Evolutionary conservation across 2,888 invertebrate genomes (phyloP), one percentile per base, ranked within the genome.

Genomic region (Ochropleura leucogaster): DNA sequence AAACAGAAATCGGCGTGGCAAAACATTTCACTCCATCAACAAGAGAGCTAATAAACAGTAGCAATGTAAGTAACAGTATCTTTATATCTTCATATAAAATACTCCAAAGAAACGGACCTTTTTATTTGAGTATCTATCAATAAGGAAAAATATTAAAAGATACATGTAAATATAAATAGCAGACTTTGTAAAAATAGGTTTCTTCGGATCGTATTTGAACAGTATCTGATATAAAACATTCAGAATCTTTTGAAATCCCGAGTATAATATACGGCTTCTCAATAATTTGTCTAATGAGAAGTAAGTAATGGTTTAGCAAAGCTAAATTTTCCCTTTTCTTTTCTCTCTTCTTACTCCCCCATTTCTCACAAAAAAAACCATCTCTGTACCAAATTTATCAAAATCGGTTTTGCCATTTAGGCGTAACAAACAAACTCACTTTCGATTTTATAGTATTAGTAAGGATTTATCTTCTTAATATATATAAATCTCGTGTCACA

Each of bases 91-190:
- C 72, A 16, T 9, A 20, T 18, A 46, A 67, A 78, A 55, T 49
- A 64, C 53, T 64, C 44, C 53, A 30, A 49, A 20, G 68, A 64
- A 76, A 68, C 59, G 68, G 68, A 46, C 49, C 68, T 68, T 82
- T 77, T 82, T 60, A 60, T 79, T 53, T 74, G 68, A 49, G 55
- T 63, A 80, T 40, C 20, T 40, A 80, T 62, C 68, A 76, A 82
- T 68, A 76, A 82, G 82, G 82, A 66, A 79, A 79, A 82, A 77
- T 70, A 82, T 70, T 79, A 70, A 77, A 81, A 81, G 68, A 46
- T 68, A 76, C 68, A 65, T 59, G 82, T 65, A 75, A 81, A 79
- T 60, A 76, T 68, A 64, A 68, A 76, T 60, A 82, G 20, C 12
- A 40, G 68, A 49, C 44, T 66, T 49, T 76, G 44, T 81, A 20